Evolutionary conservation across 2,113 vertebrate species (phyloP), one percentile per base, ranked within the genome.

Genomic region (Pleuronectes platessa): DNA sequence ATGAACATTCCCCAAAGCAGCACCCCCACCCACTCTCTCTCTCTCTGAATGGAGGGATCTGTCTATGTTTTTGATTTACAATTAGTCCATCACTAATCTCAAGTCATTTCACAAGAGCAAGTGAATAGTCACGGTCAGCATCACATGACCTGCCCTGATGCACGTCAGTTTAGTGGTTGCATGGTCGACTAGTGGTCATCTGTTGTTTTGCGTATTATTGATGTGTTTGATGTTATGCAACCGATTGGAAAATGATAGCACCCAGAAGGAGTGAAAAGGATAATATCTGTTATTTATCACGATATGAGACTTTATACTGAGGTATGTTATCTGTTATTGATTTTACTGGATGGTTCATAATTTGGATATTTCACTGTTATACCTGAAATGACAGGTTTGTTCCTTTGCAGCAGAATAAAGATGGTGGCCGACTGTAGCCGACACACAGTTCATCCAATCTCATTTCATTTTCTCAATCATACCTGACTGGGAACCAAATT

Each of bases 1-100:
- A 71, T 42, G n/a, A 66, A 47, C 12, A 68, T 85, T 74, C 42
- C 42, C 20, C 54, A 70, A 62, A 77, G 26, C 59, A n/a, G 31
- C 0, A 0, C 68, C 47, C 68, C 70, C 21, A 76, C 40, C 73
- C 21, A 72, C 67, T 21, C 23, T 42, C 31, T 66, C 37, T 77
- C n/a, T 59, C 18, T 67, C 11, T 78, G 18, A 74, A 71, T 59
- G 40, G 26, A 62, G 15, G 35, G 35, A 53, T 72, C 51, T 74
- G 40, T n/a, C 42, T 49, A 40, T 74, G 18, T 61, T 40, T 24
- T 63, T 37, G n/a, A 68, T 53, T 62, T 62, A 21, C n/a, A 27
- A 1, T 76, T 13, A 23, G 26, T 53, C 11, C 23, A 62, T 27
- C 20, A 24, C 37, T 1, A 21, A 70, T 56, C 40, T 63, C 2